Evolutionary conservation across 2,797 vertebrate genomes (phyloP).

Genomic region (Menidia menidia): DNA sequence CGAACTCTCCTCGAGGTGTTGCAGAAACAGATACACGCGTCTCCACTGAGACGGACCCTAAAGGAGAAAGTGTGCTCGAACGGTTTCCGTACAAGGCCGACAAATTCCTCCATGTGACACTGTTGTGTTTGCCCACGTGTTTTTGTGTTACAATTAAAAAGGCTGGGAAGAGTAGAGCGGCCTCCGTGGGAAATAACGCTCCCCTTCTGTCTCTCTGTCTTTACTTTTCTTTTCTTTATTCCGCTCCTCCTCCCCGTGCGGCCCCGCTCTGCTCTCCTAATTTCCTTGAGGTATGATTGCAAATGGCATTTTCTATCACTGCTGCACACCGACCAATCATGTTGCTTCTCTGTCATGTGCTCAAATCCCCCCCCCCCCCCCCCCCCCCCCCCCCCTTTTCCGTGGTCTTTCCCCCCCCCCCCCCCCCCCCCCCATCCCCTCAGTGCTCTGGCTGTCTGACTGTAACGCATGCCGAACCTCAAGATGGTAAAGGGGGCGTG

Average conservation of each 20-base stretch:
- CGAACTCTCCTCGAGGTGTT: slow-evolving; percentile 19
- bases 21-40: slow-evolving; percentile 13
- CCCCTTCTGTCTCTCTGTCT: slow-evolving; percentile 65
- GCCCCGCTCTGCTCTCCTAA: slow-evolving; percentile 78
- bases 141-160: slow-evolving; percentile 38
- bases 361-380: slow-evolving; percentile 17
- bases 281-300: slow-evolving; percentile 84
- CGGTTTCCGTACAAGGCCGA: neutral
- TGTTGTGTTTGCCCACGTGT: slow-evolving; percentile 14
- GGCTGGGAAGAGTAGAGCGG: slow-evolving; percentile 24
- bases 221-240: slow-evolving; percentile 42
- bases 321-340: slow-evolving; percentile 63
- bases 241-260: slow-evolving; percentile 68
- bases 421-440: slow-evolving; percentile 12
- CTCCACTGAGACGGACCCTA: neutral
- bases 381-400: slow-evolving; percentile 11
- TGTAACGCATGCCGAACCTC: slow-evolving; percentile 73
- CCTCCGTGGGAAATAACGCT: slow-evolving; percentile 60
- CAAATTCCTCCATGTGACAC: neutral
- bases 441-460: slow-evolving; percentile 60
- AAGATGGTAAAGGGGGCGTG: slow-evolving; percentile 11
- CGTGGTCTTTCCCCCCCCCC: slow-evolving; percentile 27
- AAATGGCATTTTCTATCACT: slow-evolving; percentile 64
- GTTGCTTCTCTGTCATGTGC: slow-evolving; percentile 53
- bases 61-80: neutral